Conservation (phyloP, 2,797 vertebrate genomes). For the Lindbergichthys nudifrons region DNA sequence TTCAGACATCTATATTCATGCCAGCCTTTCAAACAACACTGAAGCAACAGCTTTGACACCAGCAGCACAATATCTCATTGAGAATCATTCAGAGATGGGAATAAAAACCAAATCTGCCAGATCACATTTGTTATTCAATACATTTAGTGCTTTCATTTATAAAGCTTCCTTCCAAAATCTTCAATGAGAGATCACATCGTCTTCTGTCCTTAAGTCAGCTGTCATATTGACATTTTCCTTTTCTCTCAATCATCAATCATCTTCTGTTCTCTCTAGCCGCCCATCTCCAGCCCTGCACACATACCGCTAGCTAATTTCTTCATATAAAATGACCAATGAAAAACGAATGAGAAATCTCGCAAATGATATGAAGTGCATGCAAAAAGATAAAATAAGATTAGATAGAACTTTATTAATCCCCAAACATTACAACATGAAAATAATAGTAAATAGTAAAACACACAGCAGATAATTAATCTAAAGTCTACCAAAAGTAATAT, state of each 20-base stretch:
- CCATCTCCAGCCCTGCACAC: conserved; percentile 62
- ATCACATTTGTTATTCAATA: conserved; percentile 37
- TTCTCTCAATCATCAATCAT: conserved; percentile 18
- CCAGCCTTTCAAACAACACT: conserved; percentile 54
- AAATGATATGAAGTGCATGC: not conserved
- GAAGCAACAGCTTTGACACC: conserved; percentile 54
- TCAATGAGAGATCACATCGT: conserved; percentile 19
- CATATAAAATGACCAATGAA: conserved; percentile 70
- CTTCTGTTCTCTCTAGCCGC: conserved; percentile 16
- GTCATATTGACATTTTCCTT: conserved; percentile 18
- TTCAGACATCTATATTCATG: conserved; percentile 71
- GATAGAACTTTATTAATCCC: no score
- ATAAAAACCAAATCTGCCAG: conserved; percentile 37
- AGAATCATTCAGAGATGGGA: conserved; percentile 30
- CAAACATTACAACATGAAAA: no score
- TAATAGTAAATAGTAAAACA: no score
- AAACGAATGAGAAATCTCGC: conserved; percentile 20
- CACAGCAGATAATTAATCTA: no score
- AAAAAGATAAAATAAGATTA: not conserved
- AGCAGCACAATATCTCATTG: conserved; percentile 53
- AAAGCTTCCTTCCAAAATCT: conserved; percentile 22
- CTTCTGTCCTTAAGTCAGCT: conserved; percentile 13
- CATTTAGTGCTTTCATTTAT: conserved; percentile 34
- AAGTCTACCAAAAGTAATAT: no score
- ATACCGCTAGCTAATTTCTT: conserved; percentile 65